phyloP scores from a whole-genome alignment of 2,888 invertebrate genomes.

The Alentia gelatinosa region DNA sequence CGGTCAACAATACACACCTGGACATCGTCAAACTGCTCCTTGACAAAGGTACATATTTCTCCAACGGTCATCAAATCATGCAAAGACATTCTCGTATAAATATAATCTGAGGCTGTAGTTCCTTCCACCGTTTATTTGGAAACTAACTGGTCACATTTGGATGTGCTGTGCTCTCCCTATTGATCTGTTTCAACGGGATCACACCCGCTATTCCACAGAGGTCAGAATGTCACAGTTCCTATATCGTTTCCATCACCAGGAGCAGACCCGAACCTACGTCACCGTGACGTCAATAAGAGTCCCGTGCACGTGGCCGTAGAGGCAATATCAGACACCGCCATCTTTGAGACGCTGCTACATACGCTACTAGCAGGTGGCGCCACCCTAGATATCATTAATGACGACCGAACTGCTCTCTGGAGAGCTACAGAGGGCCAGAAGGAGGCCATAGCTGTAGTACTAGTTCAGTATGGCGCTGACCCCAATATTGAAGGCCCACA shows the following conservation, averaged over 20 bases:
- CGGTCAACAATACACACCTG: conserved; percentile 60
- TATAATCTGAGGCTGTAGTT: neutral
- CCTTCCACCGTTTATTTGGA: neutral
- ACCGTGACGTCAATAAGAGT: neutral
- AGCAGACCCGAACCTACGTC: conserved; percentile 3
- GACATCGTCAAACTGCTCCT: conserved; percentile 60
- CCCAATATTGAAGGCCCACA: conserved; percentile 69
- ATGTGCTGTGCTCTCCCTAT: too few species aligned
- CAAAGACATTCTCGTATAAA: neutral
- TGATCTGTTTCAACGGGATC: too few species aligned
- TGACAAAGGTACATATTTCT: conserved; percentile 57
- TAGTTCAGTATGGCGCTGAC: conserved; percentile 68
- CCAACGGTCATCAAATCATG: neutral
- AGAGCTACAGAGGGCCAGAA: conserved; percentile 39
- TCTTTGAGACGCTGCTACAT: neutral
- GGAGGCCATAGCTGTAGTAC: conserved; percentile 62
- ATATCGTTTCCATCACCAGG: neutral
- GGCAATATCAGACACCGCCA: neutral
- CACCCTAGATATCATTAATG: neutral
- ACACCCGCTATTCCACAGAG: neutral
- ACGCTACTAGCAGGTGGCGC: neutral
- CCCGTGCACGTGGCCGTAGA: conserved; percentile 1
- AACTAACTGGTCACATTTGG: too few species aligned
- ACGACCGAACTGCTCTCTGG: conserved; percentile 47
- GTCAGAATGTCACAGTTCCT: neutral